phyloP scores from a whole-genome alignment of 2,888 invertebrate genomes.

The Octonoba sinensis region DNA sequence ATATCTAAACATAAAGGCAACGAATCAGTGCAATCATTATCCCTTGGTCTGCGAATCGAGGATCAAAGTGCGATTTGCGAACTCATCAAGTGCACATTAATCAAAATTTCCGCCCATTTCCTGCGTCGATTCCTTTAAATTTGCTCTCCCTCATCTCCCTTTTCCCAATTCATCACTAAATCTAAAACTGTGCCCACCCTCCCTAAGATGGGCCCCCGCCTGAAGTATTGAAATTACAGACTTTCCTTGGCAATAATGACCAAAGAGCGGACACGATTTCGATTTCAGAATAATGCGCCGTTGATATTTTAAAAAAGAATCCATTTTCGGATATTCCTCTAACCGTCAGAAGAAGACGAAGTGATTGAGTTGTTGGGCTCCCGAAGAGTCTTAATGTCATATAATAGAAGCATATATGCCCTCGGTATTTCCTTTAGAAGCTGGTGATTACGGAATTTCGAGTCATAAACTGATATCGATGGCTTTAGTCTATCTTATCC shows the following conservation, averaged over 20 bases:
- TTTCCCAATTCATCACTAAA: conserved; percentile 38
- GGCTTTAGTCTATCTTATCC: too few species aligned
- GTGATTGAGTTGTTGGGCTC: conserved; percentile 13
- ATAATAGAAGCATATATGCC: conserved; percentile 5
- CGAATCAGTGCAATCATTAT: too few species aligned
- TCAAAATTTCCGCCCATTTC: conserved; percentile 47
- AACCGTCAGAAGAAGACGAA: conserved; percentile 12
- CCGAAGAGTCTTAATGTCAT: conserved; percentile 20
- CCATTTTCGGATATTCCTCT: neutral
- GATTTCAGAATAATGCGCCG: conserved; percentile 33
- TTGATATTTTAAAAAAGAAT: conserved; percentile 20
- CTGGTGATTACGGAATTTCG: too few species aligned
- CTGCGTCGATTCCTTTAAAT: conserved; percentile 14
- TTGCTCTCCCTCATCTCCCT: conserved; percentile 14
- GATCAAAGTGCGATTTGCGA: conserved; percentile 46
- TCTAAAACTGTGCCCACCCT: conserved; percentile 5
- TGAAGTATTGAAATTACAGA: conserved; percentile 13
- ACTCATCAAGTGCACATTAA: conserved; percentile 52
- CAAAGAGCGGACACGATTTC: conserved; percentile 21
- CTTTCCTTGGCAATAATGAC: conserved; percentile 17
- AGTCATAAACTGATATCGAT: too few species aligned
- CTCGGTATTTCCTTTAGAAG: too few species aligned
- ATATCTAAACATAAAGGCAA: too few species aligned
- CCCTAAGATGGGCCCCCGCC: neutral
- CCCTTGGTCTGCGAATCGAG: conserved; percentile 9